Percentiles rank a stretch among this genome's conserved stretches.
Conservation (phyloP, 2,797 vertebrate genomes). For the Galago senegalensis region DNA sequence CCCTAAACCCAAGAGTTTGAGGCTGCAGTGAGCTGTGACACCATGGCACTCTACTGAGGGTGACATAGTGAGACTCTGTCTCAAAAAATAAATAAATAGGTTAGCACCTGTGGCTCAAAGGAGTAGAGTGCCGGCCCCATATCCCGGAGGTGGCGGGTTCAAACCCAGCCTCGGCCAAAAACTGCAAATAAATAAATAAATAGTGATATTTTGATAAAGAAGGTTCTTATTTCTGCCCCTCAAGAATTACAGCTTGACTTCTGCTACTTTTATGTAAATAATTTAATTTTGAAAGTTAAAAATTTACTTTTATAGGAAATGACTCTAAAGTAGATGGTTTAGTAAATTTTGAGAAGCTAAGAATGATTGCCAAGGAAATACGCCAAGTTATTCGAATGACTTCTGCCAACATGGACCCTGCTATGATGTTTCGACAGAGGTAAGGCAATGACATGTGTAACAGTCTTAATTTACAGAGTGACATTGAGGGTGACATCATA, state of each 20-base stretch:
- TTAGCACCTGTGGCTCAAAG: too few species aligned
- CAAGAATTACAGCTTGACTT: conserved; percentile 37
- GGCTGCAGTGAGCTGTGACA: too few species aligned
- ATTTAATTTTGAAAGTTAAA: conserved; percentile 57
- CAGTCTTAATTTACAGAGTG: not conserved
- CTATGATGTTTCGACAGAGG: conserved; percentile 99
- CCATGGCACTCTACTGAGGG: too few species aligned
- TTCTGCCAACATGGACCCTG: conserved; percentile 98
- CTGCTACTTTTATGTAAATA: not conserved
- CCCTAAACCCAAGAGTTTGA: too few species aligned
- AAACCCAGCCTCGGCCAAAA: too few species aligned
- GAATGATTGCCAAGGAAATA: conserved; percentile 99
- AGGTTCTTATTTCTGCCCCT: not conserved
- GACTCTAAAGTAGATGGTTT: conserved; percentile 97
- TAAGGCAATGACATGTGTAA: conserved; percentile 85
- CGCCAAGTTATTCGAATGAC: conserved; percentile 97
- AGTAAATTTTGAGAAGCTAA: conserved; percentile 98
- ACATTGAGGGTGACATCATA: not conserved
- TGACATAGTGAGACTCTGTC: too few species aligned
- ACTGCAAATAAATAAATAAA: too few species aligned
- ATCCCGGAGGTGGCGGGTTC: too few species aligned
- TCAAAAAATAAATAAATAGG: too few species aligned
- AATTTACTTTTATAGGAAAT: conserved; percentile 91
- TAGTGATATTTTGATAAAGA: not conserved
- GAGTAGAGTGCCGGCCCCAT: too few species aligned